Evolutionary conservation across 2,113 vertebrate genomes (phyloP), one percentile per base, ranked within the genome.

Genomic region (Phylloscopus trochiloides): DNA sequence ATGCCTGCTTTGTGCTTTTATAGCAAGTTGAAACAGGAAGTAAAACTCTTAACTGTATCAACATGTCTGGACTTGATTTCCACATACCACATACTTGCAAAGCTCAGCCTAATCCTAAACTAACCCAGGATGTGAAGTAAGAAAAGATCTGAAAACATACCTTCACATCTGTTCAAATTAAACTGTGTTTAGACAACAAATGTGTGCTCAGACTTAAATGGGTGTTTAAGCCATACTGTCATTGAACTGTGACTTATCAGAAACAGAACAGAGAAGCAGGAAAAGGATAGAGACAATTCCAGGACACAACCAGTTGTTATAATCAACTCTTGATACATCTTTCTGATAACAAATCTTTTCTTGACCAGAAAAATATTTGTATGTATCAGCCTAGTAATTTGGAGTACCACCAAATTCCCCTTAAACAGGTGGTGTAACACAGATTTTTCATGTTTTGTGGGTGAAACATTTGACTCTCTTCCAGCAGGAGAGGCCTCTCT

Each of bases 1-100:
- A 42, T 43, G 43, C 31, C 51, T 55, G 42, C 38, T 76, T 36
- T 36, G 18, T 29, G 25, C 57, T 57, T 68, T 74, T 20, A 51
- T 0, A 57, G 58, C 58, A 79, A 79, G 59, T 9, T 74, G 62
- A 62, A 90, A 74, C 0, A 10, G 80, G 81, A 96, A 94, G 62
- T 73, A 73, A 85, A 91, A 75, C 75, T 87, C 66, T n/a, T 70
- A 68, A 59, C 31, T 71, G 38, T 17, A 19, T 92, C 52, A 82
- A 68, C 81, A 65, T 58, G 86, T 72, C 91, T n/a, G 42, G 68
- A 31, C 87, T 86, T 86, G 87, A 77, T 55, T 92, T 95, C 70
- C 25, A 54, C 50, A 47, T 7, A 32, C 9, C 66, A 65, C 3
- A 1, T 13, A 20, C 10, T 83, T 79, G 34, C 40, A 77, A 84